Base-by-base conservation (phyloP, 2,888 invertebrate species). In the Pseudococcus jackbeardsleyi region DNA sequence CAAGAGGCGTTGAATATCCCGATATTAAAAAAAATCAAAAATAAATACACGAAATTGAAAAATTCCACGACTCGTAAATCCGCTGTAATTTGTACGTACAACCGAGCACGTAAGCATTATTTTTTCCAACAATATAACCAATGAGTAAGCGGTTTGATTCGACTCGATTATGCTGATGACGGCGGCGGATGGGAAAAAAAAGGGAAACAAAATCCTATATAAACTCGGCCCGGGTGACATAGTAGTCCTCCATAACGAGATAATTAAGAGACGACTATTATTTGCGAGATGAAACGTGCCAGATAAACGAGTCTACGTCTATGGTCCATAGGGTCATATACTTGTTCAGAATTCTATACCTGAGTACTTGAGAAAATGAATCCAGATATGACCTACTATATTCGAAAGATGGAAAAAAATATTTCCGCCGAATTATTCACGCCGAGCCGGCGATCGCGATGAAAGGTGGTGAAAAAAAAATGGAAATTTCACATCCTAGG, bases 401-500 rank as follows among this genome's bases (percentile, higher is more conserved):
- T 59, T 59, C 7, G 9, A 59, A 59, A 59, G 19, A 19, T n/a
- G 19, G 59, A 59, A 59, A 17, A 59, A 59, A 59, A 59, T 59
- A 59, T 59, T 59, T 59, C 59, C 59, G 59, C 59, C 59, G 59
- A 59, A 59, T 59, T 59, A 59, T 59, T 19, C 59, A 59, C 59
- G 59, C 19, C 54, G 17, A 12, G 17, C 54, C 59, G 19, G 19
- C 59, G 0, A 50, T 50, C 59, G 9, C 19, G 19, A 59, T 19
- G 19, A 59, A 59, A 54, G 17, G 17, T 15, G 12, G 5, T 15
- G 11, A 6, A 15, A 54, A 17, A 59, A 33, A 33, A n/a, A n/a
- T n/a, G 3, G 19, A 59, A 59, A 59, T 59, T 59, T 59, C 9
- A 59, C 7, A 19, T 59, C 59, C 0, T 59, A 59, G 7, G 9